Conservation (phyloP, 2,888 invertebrate genomes). For the Amphipoea lucens region DNA sequence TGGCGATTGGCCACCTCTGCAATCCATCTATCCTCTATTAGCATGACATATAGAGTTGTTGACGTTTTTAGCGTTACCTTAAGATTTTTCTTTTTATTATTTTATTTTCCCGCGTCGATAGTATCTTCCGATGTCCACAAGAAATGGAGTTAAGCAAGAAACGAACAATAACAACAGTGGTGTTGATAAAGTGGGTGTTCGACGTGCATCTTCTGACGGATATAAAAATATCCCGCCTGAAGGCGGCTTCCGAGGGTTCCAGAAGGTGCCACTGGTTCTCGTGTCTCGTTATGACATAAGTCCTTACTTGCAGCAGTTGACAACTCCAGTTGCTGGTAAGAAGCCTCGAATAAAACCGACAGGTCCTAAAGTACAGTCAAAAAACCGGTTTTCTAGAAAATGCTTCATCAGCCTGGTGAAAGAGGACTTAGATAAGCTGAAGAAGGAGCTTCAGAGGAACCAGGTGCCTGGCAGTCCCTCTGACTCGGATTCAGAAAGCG, state of each 20-base stretch:
- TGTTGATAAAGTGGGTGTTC: constrained; percentile 54
- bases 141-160: constrained; percentile 74
- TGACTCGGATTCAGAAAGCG: constrained; percentile 66
- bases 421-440: constrained; percentile 74
- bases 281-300: constrained; percentile 77
- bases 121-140: constrained; percentile 73
- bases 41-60: constrained; percentile 75
- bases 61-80: constrained; percentile 71
- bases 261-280: constrained; percentile 74
- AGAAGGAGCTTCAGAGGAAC: constrained; percentile 46
- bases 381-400: constrained; percentile 61
- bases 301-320: constrained; percentile 68
- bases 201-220: constrained; percentile 41
- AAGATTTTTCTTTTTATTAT: constrained; percentile 74
- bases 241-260: constrained; percentile 76
- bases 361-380: constrained; percentile 24
- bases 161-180: constrained; percentile 40
- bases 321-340: not conserved
- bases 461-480: constrained; percentile 42
- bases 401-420: constrained; percentile 76
- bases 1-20: constrained; percentile 52
- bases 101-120: constrained; percentile 73
- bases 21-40: constrained; percentile 32
- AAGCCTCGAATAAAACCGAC: constrained; percentile 24
- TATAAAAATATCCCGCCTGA: constrained; percentile 69